phyloP scores from a whole-genome alignment of 2,113 vertebrate species.

The Antechinus stuartii region DNA sequence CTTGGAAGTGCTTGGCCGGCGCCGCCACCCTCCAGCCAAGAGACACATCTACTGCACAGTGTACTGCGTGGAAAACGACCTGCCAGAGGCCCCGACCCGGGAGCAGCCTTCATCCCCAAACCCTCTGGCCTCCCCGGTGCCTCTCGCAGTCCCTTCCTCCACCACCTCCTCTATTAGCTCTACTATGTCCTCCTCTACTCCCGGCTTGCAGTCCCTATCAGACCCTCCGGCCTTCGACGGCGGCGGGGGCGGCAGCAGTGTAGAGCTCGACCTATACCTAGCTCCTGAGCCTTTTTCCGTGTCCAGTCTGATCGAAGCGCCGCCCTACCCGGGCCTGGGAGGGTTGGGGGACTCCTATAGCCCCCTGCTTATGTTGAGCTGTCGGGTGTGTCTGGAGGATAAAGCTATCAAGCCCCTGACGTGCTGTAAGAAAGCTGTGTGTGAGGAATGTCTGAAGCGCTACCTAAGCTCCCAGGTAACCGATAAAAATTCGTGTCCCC shows the following conservation, averaged over 20 bases:
- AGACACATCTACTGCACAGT: conserved; percentile 93
- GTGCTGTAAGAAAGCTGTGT: conserved; percentile 96
- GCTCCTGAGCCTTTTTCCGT: conserved; percentile 86
- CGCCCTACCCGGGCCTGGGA: conserved; percentile 76
- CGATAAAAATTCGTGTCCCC: neutral
- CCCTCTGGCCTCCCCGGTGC: conserved; percentile 43
- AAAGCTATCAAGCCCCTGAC: conserved; percentile 91
- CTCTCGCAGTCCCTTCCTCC: neutral
- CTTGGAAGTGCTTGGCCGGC: conserved; percentile 55
- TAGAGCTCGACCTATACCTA: conserved; percentile 82
- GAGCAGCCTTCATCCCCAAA: conserved; percentile 24
- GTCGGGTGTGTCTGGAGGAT: conserved; percentile 94
- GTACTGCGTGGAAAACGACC: conserved; percentile 87
- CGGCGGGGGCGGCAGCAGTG: conserved; percentile 76
- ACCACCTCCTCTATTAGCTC: conserved; percentile 22
- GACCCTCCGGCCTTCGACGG: conserved; percentile 61
- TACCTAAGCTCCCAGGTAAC: conserved; percentile 96
- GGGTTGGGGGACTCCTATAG: conserved; percentile 80
- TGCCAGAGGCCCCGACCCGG: conserved; percentile 43
- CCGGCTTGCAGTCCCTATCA: conserved; percentile 56
- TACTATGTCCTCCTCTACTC: conserved; percentile 49
- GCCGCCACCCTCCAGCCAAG: conserved; percentile 69
- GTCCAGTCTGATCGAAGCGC: conserved; percentile 86
- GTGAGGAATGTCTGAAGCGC: conserved; percentile 94
- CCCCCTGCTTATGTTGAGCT: conserved; percentile 86